phyloP scores from a whole-genome alignment of 2,888 invertebrate species.

The Drosophila cyrtoloma region DNA sequence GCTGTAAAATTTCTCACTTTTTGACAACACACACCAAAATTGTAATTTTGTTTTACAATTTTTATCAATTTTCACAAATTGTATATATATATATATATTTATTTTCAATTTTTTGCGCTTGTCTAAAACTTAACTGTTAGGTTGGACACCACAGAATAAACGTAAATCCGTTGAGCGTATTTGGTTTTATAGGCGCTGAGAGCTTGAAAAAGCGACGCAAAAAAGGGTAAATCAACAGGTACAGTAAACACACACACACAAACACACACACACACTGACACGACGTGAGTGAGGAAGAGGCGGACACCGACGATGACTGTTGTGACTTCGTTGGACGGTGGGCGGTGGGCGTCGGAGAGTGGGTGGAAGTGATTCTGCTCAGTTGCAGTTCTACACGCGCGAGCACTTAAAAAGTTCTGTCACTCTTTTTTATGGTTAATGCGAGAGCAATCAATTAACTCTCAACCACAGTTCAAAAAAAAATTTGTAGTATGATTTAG shows the following conservation, averaged over 20 bases:
- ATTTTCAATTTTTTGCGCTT: conserved; percentile 7
- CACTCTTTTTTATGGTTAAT: conserved; percentile 32
- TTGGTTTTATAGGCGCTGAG: conserved; percentile 71
- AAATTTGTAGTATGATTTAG: conserved; percentile 12
- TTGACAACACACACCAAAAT: neutral
- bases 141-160: conserved; percentile 74
- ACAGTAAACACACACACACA: conserved; percentile 18
- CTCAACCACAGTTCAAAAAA: conserved; percentile 2
- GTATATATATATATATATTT: neutral
- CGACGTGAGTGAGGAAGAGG: conserved; percentile 12
- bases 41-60: neutral
- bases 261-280: neutral
- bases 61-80: conserved; percentile 18
- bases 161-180: conserved; percentile 71
- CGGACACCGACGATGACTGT: conserved; percentile 43
- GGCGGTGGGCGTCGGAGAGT: conserved; percentile 23
- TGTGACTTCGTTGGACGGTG: conserved; percentile 50
- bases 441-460: conserved; percentile 26
- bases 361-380: conserved; percentile 36
- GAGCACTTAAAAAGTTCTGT: conserved; percentile 48
- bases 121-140: conserved; percentile 62
- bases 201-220: conserved; percentile 42
- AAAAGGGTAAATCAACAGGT: conserved; percentile 79
- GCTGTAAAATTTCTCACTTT: neutral
- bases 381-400: conserved; percentile 37